phyloP scores from a whole-genome alignment of 2,797 vertebrate species.

The Manis pentadactyla region DNA sequence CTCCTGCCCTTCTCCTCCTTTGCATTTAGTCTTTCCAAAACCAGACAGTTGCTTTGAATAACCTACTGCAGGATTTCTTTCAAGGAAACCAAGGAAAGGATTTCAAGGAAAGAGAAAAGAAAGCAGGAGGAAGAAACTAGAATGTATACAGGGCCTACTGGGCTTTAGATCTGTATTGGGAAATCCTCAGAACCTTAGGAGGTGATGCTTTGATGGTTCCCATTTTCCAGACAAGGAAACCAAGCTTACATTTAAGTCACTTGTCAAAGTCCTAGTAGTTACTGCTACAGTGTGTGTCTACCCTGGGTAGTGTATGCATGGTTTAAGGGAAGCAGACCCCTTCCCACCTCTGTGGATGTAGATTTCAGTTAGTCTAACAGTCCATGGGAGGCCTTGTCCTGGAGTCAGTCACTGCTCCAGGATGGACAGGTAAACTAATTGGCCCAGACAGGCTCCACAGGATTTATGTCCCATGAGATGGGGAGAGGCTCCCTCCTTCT shows the following conservation, averaged over 20 bases:
- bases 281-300: not conserved
- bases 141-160: not conserved
- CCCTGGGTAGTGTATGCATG: not conserved
- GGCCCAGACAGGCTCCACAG: not conserved
- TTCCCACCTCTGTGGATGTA: not conserved
- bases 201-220: not conserved
- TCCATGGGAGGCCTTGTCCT: not conserved
- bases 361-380: not conserved
- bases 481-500: not conserved
- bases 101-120: conserved; percentile 2
- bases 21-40: not conserved
- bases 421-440: not conserved
- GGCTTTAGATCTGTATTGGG: not conserved
- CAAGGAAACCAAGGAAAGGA: not conserved
- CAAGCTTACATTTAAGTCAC: not conserved
- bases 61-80: not conserved
- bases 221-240: not conserved
- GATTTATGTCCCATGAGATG: not conserved
- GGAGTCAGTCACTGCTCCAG: not conserved
- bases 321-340: not conserved
- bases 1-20: not conserved
- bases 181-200: not conserved
- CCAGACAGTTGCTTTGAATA: not conserved
- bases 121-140: not conserved
- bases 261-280: not conserved